phyloP scores from a whole-genome alignment of 2,888 invertebrate species.

The Amiota mariae region DNA sequence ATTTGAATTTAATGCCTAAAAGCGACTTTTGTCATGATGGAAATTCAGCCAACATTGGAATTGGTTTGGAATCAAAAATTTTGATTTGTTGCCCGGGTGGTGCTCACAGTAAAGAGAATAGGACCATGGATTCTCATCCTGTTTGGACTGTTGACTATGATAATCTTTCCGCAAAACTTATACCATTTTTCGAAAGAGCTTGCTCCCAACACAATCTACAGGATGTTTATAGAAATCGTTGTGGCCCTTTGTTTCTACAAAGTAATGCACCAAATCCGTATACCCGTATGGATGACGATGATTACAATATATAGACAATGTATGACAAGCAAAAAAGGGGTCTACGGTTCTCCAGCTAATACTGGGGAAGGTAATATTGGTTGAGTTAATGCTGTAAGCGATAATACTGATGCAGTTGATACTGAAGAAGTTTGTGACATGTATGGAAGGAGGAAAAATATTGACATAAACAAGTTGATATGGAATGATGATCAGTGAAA shows the following conservation, averaged over 20 bases:
- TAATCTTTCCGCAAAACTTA: not conserved
- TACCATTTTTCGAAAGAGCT: constrained; percentile 2
- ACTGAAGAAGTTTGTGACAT: no score
- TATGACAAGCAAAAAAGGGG: no score
- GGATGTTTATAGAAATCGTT: not conserved
- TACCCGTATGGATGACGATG: no score
- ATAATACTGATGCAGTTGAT: no score
- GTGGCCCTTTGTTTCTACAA: not conserved
- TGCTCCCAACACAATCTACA: not conserved
- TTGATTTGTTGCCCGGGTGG: not conserved
- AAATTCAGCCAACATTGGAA: not conserved
- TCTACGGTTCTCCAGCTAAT: no score
- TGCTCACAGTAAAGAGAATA: not conserved
- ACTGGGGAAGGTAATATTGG: no score
- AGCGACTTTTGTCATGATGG: not conserved
- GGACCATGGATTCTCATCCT: no score
- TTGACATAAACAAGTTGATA: no score
- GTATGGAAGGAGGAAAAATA: no score
- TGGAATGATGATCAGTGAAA: no score
- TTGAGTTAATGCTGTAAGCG: no score
- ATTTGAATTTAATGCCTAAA: not conserved
- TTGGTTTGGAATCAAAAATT: not conserved
- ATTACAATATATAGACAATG: no score
- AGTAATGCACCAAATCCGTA: not conserved
- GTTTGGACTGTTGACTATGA: not conserved